Conservation (phyloP, 2,797 vertebrate species). For the Salmo trutta region DNA sequence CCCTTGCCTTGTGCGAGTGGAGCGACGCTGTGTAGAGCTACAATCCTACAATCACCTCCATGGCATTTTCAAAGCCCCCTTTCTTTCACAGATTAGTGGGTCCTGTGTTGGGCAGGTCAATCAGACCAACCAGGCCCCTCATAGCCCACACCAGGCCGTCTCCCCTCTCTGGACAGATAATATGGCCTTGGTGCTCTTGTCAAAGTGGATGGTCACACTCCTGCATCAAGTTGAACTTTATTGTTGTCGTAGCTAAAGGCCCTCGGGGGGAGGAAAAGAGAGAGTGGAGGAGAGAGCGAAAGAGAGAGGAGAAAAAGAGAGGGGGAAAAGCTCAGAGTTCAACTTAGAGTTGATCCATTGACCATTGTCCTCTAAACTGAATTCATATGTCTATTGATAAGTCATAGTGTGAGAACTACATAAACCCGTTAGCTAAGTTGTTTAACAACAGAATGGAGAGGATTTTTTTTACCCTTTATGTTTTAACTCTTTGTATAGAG, state of each 20-base stretch:
- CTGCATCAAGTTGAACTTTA: conserved; percentile 53
- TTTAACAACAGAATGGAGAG: conserved; percentile 4
- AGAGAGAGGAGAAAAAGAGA: neutral
- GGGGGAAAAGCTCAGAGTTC: conserved; percentile 4
- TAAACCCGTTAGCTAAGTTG: neutral
- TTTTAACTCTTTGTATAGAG: neutral
- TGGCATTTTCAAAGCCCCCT: conserved; percentile 36
- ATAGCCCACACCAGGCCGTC: neutral
- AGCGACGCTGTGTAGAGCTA: conserved; percentile 18
- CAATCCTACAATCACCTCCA: conserved; percentile 27
- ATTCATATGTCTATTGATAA: conserved; percentile 3
- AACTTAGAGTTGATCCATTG: neutral
- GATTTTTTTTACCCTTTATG: neutral
- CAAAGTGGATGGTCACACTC: conserved; percentile 62
- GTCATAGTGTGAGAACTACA: neutral
- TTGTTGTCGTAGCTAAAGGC: conserved; percentile 37
- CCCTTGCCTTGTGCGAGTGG: conserved; percentile 9
- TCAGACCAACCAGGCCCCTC: conserved; percentile 22
- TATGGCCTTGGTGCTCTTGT: conserved; percentile 61
- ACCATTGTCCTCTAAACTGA: conserved; percentile 1
- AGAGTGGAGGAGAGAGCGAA: neutral
- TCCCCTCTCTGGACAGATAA: conserved; percentile 47
- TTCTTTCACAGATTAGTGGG: conserved; percentile 56
- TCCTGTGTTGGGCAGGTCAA: conserved; percentile 52
- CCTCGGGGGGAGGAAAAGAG: neutral